phyloP scores from a whole-genome alignment of 2,888 invertebrate species.

The Invenusta paracnida region DNA sequence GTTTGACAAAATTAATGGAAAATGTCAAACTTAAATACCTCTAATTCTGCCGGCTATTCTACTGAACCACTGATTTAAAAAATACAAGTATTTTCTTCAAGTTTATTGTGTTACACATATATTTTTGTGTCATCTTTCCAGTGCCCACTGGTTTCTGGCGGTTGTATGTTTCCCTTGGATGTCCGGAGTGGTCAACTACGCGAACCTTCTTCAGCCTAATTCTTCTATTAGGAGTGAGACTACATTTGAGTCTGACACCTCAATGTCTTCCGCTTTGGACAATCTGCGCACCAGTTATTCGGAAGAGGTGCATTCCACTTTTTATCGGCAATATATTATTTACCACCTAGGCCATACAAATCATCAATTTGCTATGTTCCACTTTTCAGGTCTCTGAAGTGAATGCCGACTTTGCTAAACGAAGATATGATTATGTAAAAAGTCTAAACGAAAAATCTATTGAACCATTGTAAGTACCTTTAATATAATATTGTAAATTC shows the following conservation, averaged over 20 bases:
- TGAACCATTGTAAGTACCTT: constrained; percentile 9
- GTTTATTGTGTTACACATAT: too few relatives aligned
- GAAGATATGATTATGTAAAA: background rate
- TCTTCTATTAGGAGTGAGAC: background rate
- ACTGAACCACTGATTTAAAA: too few relatives aligned
- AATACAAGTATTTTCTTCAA: too few relatives aligned
- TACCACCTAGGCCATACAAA: too few relatives aligned
- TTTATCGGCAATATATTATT: too few relatives aligned
- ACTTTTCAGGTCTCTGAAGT: background rate
- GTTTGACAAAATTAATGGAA: too few relatives aligned
- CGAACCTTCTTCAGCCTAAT: background rate
- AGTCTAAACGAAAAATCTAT: background rate
- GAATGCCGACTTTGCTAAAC: background rate
- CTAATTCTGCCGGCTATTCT: too few relatives aligned
- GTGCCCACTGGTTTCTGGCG: constrained; percentile 90
- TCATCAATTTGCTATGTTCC: background rate
- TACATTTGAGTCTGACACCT: background rate
- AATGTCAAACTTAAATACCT: too few relatives aligned
- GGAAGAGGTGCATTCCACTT: background rate
- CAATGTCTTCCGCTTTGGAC: background rate
- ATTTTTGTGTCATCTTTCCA: too few relatives aligned
- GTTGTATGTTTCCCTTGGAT: constrained; percentile 88
- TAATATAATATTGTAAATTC: background rate
- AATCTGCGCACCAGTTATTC: background rate
- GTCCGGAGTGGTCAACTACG: constrained; percentile 61